phyloP scores from a whole-genome alignment of 2,113 vertebrate species.

The Junco hyemalis region DNA sequence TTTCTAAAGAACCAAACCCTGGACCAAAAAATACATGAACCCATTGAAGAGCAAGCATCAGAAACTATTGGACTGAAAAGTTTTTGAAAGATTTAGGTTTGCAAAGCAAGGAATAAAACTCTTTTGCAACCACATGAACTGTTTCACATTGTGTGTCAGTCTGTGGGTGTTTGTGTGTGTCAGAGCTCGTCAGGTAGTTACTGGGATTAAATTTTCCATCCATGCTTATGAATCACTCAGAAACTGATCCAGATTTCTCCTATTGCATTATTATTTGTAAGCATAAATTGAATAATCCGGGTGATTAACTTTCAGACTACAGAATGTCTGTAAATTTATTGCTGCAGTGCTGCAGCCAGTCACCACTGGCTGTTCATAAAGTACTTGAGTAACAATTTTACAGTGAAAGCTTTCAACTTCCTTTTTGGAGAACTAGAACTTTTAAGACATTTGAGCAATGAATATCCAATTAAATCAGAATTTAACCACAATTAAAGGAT shows the following conservation, averaged over 20 bases:
- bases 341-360: background rate
- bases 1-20: background rate
- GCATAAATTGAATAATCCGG: conserved; percentile 9
- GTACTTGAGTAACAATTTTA: background rate
- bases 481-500: background rate
- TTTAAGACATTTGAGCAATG: background rate
- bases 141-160: background rate
- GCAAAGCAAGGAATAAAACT: background rate
- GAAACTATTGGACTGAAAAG: background rate
- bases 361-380: background rate
- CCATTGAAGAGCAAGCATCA: background rate
- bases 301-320: conserved; percentile 5
- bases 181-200: conserved; percentile 36
- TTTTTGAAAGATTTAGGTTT: background rate
- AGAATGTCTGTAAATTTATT: background rate
- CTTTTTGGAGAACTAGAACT: background rate
- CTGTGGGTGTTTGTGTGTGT: conserved; percentile 37
- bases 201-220: conserved; percentile 37
- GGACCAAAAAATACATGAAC: background rate
- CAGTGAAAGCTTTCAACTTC: background rate
- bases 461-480: background rate
- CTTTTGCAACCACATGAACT: conserved; percentile 34
- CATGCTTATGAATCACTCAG: conserved; percentile 38
- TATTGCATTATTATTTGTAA: conserved; percentile 32
- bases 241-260: conserved; percentile 14